Conservation (phyloP, 2,113 vertebrate species). For the Triplophysa rosa region DNA sequence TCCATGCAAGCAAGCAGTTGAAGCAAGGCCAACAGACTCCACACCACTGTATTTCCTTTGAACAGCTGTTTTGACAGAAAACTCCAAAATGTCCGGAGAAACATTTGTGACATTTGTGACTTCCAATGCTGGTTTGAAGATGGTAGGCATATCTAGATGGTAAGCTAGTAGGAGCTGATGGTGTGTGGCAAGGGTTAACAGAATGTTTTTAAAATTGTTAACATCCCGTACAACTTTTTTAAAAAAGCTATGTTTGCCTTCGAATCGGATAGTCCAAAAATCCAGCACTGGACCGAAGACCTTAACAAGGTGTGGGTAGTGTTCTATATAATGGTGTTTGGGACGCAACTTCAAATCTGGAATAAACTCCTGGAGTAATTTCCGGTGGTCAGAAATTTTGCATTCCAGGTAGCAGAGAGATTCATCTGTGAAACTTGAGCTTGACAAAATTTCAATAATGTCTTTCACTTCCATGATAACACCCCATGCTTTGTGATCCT, state of each 20-base stretch:
- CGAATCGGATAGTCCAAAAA: too few species aligned
- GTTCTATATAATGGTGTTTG: too few species aligned
- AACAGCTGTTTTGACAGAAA: background rate
- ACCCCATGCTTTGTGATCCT: conserved; percentile 29
- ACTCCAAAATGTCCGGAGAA: background rate
- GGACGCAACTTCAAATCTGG: conserved; percentile 12
- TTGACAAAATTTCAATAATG: conserved; percentile 24
- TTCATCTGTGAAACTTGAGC: conserved; percentile 30
- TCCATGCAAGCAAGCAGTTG: background rate
- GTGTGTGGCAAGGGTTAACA: too few species aligned
- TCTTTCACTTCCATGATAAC: background rate
- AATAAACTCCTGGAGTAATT: conserved; percentile 46
- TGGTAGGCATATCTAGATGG: background rate
- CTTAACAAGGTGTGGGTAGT: too few species aligned
- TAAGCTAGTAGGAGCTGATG: too few species aligned
- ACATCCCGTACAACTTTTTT: too few species aligned
- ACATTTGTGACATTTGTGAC: background rate
- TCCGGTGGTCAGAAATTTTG: conserved; percentile 53
- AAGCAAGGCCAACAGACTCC: background rate
- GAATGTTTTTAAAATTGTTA: too few species aligned
- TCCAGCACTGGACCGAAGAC: too few species aligned
- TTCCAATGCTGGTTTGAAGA: background rate
- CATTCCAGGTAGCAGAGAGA: conserved; percentile 45
- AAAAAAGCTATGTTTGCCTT: too few species aligned
- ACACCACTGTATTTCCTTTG: background rate